Evolutionary conservation across 2,797 vertebrate genomes (phyloP).

Genomic region (Poeciliopsis paucimaculata): DNA sequence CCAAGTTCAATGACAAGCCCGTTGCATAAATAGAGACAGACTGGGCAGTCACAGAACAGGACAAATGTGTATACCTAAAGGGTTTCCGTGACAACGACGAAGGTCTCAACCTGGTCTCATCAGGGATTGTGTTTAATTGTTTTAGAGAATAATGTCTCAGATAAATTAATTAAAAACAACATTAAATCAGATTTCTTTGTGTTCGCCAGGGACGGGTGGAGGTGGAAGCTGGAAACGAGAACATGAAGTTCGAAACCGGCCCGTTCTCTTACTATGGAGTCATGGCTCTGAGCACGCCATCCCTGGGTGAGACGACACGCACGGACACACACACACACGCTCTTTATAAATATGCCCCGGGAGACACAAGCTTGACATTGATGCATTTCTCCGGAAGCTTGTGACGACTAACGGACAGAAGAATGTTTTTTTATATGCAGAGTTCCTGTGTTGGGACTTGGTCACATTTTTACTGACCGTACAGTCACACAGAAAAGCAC

Average conservation of each 20-base stretch:
- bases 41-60: neutral
- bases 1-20: neutral
- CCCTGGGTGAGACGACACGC: constrained; percentile 72
- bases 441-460: neutral
- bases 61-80: neutral
- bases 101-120: neutral
- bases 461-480: neutral
- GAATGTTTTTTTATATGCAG: neutral
- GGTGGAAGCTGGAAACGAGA: constrained; percentile 94
- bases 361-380: neutral
- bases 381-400: neutral
- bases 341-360: no score
- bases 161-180: neutral
- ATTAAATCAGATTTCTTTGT: constrained; percentile 20
- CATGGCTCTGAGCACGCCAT: constrained; percentile 84
- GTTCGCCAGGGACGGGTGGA: constrained; percentile 91
- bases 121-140: neutral
- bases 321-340: constrained; percentile 3
- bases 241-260: constrained; percentile 97
- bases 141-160: neutral
- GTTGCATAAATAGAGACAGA: neutral
- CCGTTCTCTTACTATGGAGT: constrained; percentile 95
- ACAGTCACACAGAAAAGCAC: neutral
- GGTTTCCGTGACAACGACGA: neutral
- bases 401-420: neutral